phyloP scores from a whole-genome alignment of 2,113 vertebrate species.

The Phaethon lepturus region DNA sequence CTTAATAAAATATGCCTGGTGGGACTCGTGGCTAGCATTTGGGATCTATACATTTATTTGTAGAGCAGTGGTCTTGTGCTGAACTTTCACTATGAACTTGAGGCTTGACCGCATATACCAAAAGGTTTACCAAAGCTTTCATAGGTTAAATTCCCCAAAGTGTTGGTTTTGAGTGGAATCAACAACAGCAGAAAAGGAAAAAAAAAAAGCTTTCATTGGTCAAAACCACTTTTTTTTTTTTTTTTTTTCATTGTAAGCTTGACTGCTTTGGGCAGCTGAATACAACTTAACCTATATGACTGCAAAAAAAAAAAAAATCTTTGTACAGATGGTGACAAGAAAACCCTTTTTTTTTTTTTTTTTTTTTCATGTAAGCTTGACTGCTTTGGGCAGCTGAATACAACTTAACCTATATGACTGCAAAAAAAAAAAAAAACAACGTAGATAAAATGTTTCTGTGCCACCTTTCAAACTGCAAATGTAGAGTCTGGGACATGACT shows the following conservation, averaged over 20 bases:
- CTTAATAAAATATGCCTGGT: background rate
- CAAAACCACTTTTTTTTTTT: background rate
- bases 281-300: background rate
- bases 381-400: background rate
- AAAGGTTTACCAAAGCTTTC: background rate
- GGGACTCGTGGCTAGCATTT: background rate
- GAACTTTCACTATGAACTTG: background rate
- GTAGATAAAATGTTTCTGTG: background rate
- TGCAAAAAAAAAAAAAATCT: background rate
- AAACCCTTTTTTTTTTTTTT: background rate
- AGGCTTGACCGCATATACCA: background rate
- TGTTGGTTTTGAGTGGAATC: background rate
- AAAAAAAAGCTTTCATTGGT: background rate
- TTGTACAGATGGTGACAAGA: too few species aligned
- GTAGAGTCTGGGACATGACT: background rate
- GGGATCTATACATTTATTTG: background rate
- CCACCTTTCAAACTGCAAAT: background rate
- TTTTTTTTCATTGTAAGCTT: background rate
- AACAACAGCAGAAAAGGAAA: background rate
- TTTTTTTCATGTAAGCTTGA: background rate
- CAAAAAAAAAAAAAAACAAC: background rate
- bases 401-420: background rate
- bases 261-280: background rate
- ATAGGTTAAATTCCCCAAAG: background rate
- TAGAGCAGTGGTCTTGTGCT: background rate